Conservation (phyloP, 2,797 vertebrate genomes). For the Menidia menidia region DNA sequence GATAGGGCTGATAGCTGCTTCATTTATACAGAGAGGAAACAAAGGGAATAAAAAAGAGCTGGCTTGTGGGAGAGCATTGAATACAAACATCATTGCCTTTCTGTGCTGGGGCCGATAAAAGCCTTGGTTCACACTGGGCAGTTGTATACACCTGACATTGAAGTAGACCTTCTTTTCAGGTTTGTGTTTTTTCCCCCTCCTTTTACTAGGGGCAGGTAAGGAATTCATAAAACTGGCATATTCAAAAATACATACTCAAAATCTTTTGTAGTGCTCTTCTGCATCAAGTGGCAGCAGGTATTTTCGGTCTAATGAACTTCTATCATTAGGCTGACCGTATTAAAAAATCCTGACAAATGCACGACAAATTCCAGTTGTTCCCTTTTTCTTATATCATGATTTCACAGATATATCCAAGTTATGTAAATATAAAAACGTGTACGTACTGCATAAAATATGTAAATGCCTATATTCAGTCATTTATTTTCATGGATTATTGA, state of each 20-base stretch:
- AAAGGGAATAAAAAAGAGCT: constrained; percentile 42
- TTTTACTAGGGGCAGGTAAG: constrained; percentile 18
- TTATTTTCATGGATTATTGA: no score
- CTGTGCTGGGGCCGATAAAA: constrained; percentile 56
- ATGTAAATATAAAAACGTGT: no score
- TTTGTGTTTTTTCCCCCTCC: constrained; percentile 15
- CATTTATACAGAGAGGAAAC: constrained; percentile 26
- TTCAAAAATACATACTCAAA: constrained; percentile 35
- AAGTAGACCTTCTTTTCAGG: constrained; percentile 37
- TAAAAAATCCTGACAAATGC: constrained; percentile 40
- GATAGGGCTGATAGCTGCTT: constrained; percentile 18
- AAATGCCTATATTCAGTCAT: no score
- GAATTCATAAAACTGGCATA: constrained; percentile 7
- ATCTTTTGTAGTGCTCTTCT: constrained; percentile 42
- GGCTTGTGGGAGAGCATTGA: constrained; percentile 46
- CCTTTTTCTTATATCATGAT: background rate
- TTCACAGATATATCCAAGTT: no score
- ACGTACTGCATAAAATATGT: no score
- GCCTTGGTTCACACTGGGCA: constrained; percentile 53
- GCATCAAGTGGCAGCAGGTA: constrained; percentile 30
- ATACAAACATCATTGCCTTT: constrained; percentile 65
- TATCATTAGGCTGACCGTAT: constrained; percentile 20
- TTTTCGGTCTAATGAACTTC: constrained; percentile 45
- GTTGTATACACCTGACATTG: constrained; percentile 64
- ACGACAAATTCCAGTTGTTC: constrained; percentile 1